Conservation (phyloP, 2,797 vertebrate genomes). For the Cichlasoma orientale region DNA sequence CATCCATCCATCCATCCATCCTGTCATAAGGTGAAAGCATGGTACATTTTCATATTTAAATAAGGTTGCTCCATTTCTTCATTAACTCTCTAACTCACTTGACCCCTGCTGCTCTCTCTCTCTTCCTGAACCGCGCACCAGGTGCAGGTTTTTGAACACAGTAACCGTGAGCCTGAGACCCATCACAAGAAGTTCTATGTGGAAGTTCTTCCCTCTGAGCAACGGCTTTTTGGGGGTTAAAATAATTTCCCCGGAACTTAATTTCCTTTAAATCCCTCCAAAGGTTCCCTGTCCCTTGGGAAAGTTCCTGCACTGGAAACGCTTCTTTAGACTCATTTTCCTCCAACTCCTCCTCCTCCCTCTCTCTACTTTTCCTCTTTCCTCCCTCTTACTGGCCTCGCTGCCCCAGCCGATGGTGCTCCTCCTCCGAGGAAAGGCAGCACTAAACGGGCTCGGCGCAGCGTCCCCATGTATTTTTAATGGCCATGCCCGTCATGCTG, state of each 20-base stretch:
- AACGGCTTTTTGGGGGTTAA: background rate
- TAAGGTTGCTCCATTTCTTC: too few species aligned
- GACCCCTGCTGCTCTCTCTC: too few species aligned
- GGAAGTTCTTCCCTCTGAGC: background rate
- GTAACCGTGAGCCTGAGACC: background rate
- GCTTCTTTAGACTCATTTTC: background rate
- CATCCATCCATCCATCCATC: background rate
- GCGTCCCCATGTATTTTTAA: conserved; percentile 75
- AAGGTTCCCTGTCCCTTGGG: conserved; percentile 1
- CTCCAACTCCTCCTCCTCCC: background rate
- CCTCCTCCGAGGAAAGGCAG: conserved; percentile 55
- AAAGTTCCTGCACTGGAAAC: background rate
- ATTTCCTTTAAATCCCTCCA: background rate
- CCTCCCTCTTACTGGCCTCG: conserved; percentile 7
- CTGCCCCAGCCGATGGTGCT: conserved; percentile 33
- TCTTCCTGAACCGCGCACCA: background rate
- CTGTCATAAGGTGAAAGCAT: background rate
- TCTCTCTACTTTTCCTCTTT: background rate
- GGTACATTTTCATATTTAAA: background rate
- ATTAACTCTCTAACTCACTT: too few species aligned
- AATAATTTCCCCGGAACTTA: background rate
- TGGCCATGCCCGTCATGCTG: conserved; percentile 64
- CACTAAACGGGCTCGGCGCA: conserved; percentile 64
- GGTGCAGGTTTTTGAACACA: background rate
- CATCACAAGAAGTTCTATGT: background rate